These are phyloP conservation scores for Pitta sordida DNA, from an alignment of 2,113 vertebrate genomes.

Conservation along the genomic window DNA sequence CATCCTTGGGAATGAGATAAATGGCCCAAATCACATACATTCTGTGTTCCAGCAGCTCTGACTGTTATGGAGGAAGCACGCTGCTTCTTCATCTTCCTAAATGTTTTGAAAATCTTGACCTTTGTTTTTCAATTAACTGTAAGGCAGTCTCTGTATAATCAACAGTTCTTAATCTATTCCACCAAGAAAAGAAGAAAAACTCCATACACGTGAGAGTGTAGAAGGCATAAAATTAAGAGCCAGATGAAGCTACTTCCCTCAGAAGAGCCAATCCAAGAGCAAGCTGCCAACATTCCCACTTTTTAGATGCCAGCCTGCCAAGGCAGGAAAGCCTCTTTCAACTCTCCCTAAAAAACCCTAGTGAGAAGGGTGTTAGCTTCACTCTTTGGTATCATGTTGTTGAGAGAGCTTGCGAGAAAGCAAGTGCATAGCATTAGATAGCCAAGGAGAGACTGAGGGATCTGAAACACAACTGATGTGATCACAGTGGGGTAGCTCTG, in stretches of 20 bases:
- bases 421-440: slow-evolving; percentile 20
- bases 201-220: accelerated
- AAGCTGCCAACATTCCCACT: neutral
- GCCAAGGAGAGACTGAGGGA: neutral
- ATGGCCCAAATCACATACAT: neutral
- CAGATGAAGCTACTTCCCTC: neutral
- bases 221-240: neutral
- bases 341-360: neutral
- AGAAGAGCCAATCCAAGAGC: neutral
- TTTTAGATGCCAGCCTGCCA: neutral
- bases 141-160: neutral
- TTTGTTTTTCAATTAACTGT: neutral
- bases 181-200: neutral
- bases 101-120: neutral
- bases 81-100: neutral
- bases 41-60: neutral
- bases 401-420: neutral
- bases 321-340: neutral
- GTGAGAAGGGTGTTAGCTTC: neutral
- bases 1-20: neutral
- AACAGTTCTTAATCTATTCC: neutral
- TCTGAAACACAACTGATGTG: slow-evolving; percentile 12
- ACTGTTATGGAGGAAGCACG: neutral
- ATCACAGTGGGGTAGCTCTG: slow-evolving; percentile 40
- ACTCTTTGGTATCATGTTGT: neutral